A percentile compares a stretch with the other conserved stretches of the same genome.
These are phyloP conservation scores for Pammene fasciana DNA, from an alignment of 2,888 invertebrate genomes.

Conservation along the genomic window DNA sequence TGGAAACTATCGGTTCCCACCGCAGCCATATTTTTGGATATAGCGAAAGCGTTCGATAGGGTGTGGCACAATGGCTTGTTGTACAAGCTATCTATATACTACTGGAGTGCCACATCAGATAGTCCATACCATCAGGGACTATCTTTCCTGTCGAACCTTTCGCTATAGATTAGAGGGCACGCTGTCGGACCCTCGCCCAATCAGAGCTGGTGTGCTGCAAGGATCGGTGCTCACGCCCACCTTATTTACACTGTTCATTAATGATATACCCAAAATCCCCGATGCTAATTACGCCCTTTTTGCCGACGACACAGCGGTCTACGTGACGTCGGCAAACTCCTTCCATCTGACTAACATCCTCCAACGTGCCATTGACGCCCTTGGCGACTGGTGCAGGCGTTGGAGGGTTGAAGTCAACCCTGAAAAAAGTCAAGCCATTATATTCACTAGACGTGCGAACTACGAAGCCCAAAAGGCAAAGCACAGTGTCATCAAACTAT, in stretches of 20 bases:
- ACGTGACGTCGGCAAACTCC: not conserved
- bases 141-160: constrained; percentile 2
- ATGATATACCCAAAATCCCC: constrained; percentile 11
- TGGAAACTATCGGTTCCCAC: not conserved
- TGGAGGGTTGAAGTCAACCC: too few relatives aligned
- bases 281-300: constrained; percentile 6
- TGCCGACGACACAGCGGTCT: constrained; percentile 20
- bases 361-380: not conserved
- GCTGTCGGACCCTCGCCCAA: not conserved
- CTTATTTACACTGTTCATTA: constrained; percentile 3
- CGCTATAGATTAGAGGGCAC: constrained; percentile 15
- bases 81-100: too few relatives aligned
- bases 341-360: fast-evolving
- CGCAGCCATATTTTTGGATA: too few relatives aligned
- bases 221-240: constrained; percentile 10
- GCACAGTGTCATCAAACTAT: not conserved
- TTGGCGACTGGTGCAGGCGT: too few relatives aligned
- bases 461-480: fast-evolving
- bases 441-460: not conserved
- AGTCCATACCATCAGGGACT: constrained; percentile 7
- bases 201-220: constrained; percentile 14
- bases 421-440: constrained; percentile 1
- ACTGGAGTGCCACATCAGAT: not conserved
- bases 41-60: too few relatives aligned
- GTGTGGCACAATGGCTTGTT: too few relatives aligned